Evolutionary conservation across 2,888 invertebrate genomes (phyloP), one percentile per base, ranked within the genome.

Genomic region (Hanleya hanleyi): DNA sequence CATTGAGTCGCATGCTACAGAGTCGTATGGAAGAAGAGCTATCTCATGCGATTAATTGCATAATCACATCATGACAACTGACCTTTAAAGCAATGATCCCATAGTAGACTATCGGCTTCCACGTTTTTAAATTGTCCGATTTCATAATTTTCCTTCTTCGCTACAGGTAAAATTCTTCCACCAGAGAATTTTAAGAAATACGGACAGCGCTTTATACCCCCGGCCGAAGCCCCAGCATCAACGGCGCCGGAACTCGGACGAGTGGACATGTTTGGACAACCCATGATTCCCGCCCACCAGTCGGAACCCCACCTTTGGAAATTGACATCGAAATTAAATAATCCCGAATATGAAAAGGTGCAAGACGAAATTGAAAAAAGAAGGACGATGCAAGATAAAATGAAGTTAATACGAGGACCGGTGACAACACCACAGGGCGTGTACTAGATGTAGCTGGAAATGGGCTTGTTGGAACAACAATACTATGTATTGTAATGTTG

Each of bases 111-210:
- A n/a, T n/a, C n/a, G n/a, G n/a, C n/a, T n/a, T n/a, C n/a, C n/a
- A n/a, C n/a, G n/a, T n/a, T n/a, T n/a, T n/a, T n/a, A n/a, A n/a
- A n/a, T n/a, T n/a, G n/a, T n/a, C n/a, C n/a, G n/a, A n/a, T n/a
- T n/a, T n/a, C 47, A 2, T n/a, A 35, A 12, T 50, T n/a, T 50
- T 49, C 38, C 36, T 65, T 76, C 68, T 35, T 29, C 12, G 50
- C 76, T 80, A 4, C 81, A 89, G 89, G 89, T 26, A 82, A 86
- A 32, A 89, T 89, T 65, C 75, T 87, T n/a, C 89, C 89, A 66
- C 89, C 89, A 37, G 84, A 85, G 67, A 86, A 88, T 76, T 89
- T 84, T 81, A 87, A 86, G 75, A 85, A 82, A 69, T 88, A 89
- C 75, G 82, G 80, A n/a, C 85, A 83, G 61, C 77, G 84, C 7